Evolutionary conservation across 2,113 vertebrate genomes (phyloP), one percentile per base, ranked within the genome.

Genomic region (Piprites chloris): DNA sequence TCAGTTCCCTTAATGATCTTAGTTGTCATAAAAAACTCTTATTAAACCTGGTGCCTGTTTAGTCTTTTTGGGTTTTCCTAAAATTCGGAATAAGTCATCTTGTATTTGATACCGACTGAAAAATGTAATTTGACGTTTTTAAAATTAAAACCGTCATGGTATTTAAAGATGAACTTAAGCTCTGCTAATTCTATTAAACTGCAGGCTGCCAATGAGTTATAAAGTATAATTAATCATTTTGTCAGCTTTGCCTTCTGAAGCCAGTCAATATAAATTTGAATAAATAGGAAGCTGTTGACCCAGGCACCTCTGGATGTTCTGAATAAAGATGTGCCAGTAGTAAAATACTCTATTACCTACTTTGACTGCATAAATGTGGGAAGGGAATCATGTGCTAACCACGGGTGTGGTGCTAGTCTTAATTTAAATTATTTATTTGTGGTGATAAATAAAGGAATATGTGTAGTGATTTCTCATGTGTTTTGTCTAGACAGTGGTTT

Each of bases 201-300:
- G 74, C 52, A 97, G 90, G 83, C 85, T 98, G 96, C 89, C 97
- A 98, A 98, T 97, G 97, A 97, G 95, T 96, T 97, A 98, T 93
- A 97, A 96, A 96, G 85, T 84, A 95, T 97, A 98, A 98, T 98
- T 98, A 98, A 98, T 98, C 97, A 98, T 98, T 97, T 97, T 98
- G 97, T 98, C 97, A 98, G 96, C 86, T 97, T 96, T 96, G 92
- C 95, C 97, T 97, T 97, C 97, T 96, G 93, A 97, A 97, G 89
- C 92, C 95, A 97, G 96, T 98, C 96, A 97, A 97, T 97, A 97
- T 95, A 97, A 96, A 98, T 98, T 97, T 98, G 95, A 98, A 98
- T 98, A 98, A 98, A 97, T 98, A 97, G 90, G 95, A 95, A 96
- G 96, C 79, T 58, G 87, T 96, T 98, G 97, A 98, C 95, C 96